phyloP scores from a whole-genome alignment of 2,797 vertebrate genomes.

The Monodelphis domestica region DNA sequence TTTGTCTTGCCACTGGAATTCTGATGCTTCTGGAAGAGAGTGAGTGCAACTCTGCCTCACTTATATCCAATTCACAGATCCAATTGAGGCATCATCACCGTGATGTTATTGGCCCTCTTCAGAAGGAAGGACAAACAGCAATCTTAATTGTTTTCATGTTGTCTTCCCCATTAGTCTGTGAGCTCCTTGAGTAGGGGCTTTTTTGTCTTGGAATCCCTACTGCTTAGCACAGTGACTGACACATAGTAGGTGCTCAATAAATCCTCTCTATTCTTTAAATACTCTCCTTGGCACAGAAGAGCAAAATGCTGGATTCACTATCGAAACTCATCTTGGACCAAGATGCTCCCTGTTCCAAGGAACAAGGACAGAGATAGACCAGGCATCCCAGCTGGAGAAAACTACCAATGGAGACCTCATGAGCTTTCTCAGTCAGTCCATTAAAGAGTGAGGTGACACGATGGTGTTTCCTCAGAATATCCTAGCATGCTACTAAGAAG shows the following conservation, averaged over 20 bases:
- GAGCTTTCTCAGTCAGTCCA: rapidly evolving
- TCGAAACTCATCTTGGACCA: not conserved
- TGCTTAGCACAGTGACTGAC: too few relatives aligned
- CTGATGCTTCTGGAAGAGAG: not conserved
- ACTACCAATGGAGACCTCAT: too few relatives aligned
- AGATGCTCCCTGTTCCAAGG: not conserved
- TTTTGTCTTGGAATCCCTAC: too few relatives aligned
- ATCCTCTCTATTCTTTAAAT: too few relatives aligned
- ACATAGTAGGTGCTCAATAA: too few relatives aligned
- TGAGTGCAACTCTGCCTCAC: too few relatives aligned
- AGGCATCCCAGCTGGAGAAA: not conserved
- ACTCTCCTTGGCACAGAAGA: not conserved
- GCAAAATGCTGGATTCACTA: not conserved
- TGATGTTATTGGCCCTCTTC: too few relatives aligned
- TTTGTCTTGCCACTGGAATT: too few relatives aligned
- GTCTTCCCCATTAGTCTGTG: not conserved
- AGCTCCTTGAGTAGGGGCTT: too few relatives aligned
- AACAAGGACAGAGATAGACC: not conserved
- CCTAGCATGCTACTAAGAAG: not conserved
- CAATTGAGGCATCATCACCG: too few relatives aligned
- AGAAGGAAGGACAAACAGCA: too few relatives aligned
- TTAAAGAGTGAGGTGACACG: not conserved
- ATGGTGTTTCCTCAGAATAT: not conserved
- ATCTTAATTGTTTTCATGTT: not conserved
- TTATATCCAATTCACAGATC: too few relatives aligned